Base-by-base conservation (phyloP, 2,113 vertebrate genomes). In the Nycticorax nycticorax region DNA sequence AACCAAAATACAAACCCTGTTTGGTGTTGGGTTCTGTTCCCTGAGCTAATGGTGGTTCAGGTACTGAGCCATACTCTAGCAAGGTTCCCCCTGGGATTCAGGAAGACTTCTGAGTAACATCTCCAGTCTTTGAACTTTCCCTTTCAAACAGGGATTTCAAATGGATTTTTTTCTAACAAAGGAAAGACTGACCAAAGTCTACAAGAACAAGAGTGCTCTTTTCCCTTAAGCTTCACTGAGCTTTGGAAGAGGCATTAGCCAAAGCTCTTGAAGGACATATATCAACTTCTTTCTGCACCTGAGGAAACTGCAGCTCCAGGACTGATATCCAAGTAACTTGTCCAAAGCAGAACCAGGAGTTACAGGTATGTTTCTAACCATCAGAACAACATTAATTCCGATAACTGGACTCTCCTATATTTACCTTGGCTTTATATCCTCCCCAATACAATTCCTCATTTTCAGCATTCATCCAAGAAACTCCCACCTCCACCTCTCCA, bases 131-230 rank as follows among this genome's bases (percentile, higher is more conserved):
- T 41, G 18, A 94, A 80, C 27, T 73, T 81, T 89, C 69, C 57
- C 66, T 92, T 89, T 71, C 66, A 82, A 76, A 91, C 39, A 73
- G 23, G 33, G 33, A 79, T 82, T 96, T 95, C 89, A 66, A 32
- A 72, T 76, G 69, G 66, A 85, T 95, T 89, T 89, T 55, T 55
- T 41, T 79, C 45, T 85, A 89, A 97, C 60, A 78, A 89, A 83
- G 37, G 72, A 90, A 76, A 63, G n/a, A 78, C 64, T 89, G 45
- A 93, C 48, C 45, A 43, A 93, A 92, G 86, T 45, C 80, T 91
- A 62, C 53, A 89, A 82, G 95, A 85, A 52, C 56, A 92, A 73
- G 33, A 81, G 64, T 33, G 32, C 12, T 76, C 45, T 83, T 87
- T 85, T 75, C 71, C 80, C 73, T 63, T 55, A 72, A 93, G 72